Base-by-base conservation (phyloP, 1,140 invertebrate genomes). In the Dolichoris vasculosae region DNA sequence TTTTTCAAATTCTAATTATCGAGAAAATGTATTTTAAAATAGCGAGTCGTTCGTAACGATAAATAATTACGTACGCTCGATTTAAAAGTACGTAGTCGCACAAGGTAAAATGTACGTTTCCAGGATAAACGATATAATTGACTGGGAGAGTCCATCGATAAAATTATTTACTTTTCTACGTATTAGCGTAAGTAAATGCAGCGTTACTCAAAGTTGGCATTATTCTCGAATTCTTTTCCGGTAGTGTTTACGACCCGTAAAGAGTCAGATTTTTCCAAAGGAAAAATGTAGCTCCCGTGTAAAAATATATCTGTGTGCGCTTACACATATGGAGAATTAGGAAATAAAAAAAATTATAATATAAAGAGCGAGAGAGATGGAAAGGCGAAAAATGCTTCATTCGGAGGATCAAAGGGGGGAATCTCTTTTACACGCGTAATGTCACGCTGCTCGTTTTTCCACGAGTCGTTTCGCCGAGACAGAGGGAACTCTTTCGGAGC, bases 351-450 rank as follows among this genome's bases (percentile, higher is more conserved):
- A 84, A 3, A 38, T 63, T 32, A 76, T 13, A 43, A 43, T 67
- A 73, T 59, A 80, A 43, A 75, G 48, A 35, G 15, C 17, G 35
- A 67, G 15, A 15, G 55, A 32, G 73, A 13, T 26, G 26, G 59
- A 82, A 32, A 38, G 35, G 71, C 80, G 84, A 82, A 86, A 86
- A 86, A 86, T 86, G 80, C 63, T 86, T 86, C 84, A 82, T 82
- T 86, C 80, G 73, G 59, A 86, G 80, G 84, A 82, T 86, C 84
- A 86, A 82, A 82, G 84, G 73, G 76, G 84, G 84, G 73, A 82
- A 86, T 86, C 80, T 86, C 73, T 86, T 86, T 86, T 82, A 86
- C 84, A 77, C 80, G 84, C 71, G 84, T 82, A 77, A 82, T 69
- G 84, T 85, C 73, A 75, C 79, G 32, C 26, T 78, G 79, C 59